These are phyloP conservation scores for Hedya salicella DNA, from an alignment of 2,888 invertebrate species.

Conservation along the genomic window DNA sequence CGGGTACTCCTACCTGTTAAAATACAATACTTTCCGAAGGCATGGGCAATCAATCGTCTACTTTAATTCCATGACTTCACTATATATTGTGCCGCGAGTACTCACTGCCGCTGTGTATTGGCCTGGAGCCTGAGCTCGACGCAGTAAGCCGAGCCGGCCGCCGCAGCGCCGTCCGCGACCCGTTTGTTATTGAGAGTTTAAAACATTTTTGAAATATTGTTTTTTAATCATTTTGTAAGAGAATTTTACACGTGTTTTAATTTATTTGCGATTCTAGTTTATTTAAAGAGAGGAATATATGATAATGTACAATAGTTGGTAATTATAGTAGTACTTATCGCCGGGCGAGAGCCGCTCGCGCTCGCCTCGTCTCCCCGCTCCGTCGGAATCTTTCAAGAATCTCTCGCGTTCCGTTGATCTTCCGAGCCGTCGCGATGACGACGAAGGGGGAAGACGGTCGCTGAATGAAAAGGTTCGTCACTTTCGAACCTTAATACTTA, in stretches of 20 bases:
- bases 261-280: constrained; percentile 45
- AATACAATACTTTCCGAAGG: no score
- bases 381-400: constrained; percentile 33
- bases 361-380: constrained; percentile 20
- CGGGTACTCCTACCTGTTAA: no score
- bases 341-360: constrained; percentile 2
- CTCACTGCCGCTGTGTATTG: no score
- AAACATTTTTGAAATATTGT: constrained; percentile 57
- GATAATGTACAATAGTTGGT: constrained; percentile 56
- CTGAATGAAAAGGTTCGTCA: no score
- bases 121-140: no score
- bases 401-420: constrained; percentile 29
- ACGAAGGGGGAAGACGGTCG: constrained; percentile 22
- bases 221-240: constrained; percentile 55
- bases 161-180: constrained; percentile 38
- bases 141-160: no score
- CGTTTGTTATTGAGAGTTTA: constrained; percentile 47
- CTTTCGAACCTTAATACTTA: no score
- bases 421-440: constrained; percentile 10
- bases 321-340: constrained; percentile 52
- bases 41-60: no score
- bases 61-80: no score
- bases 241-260: constrained; percentile 51
- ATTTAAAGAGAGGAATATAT: constrained; percentile 49
- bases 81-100: no score